Percentiles rank a stretch among this genome's conserved stretches.
Evolutionary conservation across 35 echinoderm and acorn worm species (phyloP).

Genomic region (Lytechinus pictus): DNA sequence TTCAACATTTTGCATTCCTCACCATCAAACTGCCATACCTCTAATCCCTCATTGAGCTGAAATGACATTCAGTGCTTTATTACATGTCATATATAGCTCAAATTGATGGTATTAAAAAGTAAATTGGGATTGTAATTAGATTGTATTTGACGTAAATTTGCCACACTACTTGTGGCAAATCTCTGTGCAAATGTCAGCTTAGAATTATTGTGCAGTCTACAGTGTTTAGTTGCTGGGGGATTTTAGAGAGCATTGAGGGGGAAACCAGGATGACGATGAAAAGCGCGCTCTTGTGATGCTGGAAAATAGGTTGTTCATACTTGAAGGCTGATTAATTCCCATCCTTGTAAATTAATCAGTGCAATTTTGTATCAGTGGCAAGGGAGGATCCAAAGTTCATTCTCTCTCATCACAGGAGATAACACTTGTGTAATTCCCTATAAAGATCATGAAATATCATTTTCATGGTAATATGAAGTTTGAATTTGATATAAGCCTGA

Average conservation of each 20-base stretch:
- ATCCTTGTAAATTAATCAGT: neutral
- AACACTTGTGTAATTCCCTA: neutral
- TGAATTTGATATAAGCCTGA: too few species aligned
- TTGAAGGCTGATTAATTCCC: conserved; percentile 2
- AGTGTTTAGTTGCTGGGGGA: neutral
- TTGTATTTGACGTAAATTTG: conserved; percentile 13
- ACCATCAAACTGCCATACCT: neutral
- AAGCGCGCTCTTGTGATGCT: neutral
- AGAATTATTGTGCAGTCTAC: neutral
- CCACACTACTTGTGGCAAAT: neutral
- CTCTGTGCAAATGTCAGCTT: neutral
- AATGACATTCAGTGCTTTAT: conserved; percentile 19
- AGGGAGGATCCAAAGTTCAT: neutral
- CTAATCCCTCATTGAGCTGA: neutral
- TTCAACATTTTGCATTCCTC: neutral
- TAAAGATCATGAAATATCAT: neutral
- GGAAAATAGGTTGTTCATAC: neutral
- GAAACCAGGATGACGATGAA: neutral
- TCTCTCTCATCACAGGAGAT: neutral
- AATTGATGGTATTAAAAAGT: conserved; percentile 6
- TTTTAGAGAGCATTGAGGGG: neutral
- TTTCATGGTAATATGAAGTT: neutral
- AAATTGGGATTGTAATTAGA: neutral
- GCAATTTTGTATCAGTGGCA: neutral
- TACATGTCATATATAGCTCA: neutral